Conservation (phyloP, 2,113 vertebrate species). For the Australoheros scitulus region DNA sequence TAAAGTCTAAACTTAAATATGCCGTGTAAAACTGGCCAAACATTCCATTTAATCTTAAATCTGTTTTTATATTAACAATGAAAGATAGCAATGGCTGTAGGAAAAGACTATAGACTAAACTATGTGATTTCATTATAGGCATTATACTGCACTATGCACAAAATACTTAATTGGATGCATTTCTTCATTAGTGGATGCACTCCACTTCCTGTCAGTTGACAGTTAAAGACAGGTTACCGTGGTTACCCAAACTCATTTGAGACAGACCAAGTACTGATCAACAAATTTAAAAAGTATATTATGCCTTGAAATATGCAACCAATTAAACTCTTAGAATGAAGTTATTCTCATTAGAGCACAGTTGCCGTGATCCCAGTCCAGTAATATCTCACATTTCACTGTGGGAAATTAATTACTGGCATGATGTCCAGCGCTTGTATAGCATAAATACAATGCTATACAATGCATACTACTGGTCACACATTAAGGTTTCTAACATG, state of each 20-base stretch:
- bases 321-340: neutral
- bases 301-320: neutral
- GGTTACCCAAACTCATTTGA: neutral
- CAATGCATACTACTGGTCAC: neutral
- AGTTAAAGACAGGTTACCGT: neutral
- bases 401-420: neutral
- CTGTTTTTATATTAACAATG: constrained; percentile 1
- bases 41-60: constrained; percentile 7
- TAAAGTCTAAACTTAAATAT: neutral
- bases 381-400: neutral
- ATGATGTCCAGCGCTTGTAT: neutral
- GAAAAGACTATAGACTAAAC: constrained; percentile 2
- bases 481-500: neutral
- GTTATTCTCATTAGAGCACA: neutral
- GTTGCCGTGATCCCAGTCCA: neutral
- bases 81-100: neutral
- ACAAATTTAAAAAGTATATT: constrained; percentile 6
- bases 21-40: neutral
- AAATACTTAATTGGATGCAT: neutral
- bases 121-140: neutral
- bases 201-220: neutral
- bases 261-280: neutral
- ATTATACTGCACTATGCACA: neutral
- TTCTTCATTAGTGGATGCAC: neutral
- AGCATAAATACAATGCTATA: neutral